Percentiles rank a stretch among this genome's conserved stretches.
Conservation (phyloP, 2,113 vertebrate genomes). For the Sminthopsis crassicaudata region DNA sequence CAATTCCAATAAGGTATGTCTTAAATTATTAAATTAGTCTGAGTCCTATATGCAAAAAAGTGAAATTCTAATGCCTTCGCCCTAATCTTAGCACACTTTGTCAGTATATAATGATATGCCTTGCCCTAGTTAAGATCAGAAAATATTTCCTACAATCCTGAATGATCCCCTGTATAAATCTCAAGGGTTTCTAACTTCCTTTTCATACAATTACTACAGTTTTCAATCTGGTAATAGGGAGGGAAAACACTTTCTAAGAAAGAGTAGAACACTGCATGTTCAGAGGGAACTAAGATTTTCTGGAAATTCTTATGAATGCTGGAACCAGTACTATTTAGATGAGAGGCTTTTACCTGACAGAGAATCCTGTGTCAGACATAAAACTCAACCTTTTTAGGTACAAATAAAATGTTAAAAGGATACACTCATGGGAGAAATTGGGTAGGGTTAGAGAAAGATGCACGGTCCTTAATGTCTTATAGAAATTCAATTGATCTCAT, state of each 20-base stretch:
- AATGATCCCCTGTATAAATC: not conserved
- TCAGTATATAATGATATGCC: not conserved
- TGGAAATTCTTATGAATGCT: not conserved
- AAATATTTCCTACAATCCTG: not conserved
- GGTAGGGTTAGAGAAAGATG: not conserved
- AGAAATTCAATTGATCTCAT: not conserved
- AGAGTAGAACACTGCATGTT: not conserved
- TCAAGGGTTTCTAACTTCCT: not conserved
- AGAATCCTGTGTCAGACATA: not conserved
- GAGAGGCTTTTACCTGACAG: not conserved
- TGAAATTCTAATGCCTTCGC: not conserved
- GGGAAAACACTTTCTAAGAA: not conserved
- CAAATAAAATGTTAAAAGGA: not conserved
- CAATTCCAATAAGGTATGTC: not conserved
- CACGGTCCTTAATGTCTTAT: not conserved
- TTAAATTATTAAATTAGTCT: not conserved
- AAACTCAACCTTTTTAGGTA: not conserved
- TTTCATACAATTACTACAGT: not conserved
- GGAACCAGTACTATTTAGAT: not conserved
- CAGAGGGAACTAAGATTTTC: not conserved
- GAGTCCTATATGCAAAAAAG: not conserved
- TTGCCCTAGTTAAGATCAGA: not conserved
- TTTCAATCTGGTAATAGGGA: not conserved
- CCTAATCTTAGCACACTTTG: not conserved
- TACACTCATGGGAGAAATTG: not conserved